These are phyloP conservation scores for Elaeidobius kamerunicus DNA, from an alignment of 2,888 invertebrate species.

Conservation along the genomic window DNA sequence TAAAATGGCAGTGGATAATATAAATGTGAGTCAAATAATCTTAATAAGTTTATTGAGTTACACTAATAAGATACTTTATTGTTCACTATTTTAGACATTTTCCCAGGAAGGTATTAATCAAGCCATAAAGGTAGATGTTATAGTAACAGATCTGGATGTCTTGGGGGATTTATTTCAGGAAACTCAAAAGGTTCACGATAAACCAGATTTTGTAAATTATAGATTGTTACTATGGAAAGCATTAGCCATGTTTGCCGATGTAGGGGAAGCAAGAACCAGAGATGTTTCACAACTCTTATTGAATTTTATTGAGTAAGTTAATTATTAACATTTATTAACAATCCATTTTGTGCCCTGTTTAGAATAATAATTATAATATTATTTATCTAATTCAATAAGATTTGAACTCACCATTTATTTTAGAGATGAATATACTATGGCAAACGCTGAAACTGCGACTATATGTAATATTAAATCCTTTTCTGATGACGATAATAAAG, in stretches of 20 bases:
- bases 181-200: constrained; percentile 50
- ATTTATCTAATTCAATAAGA: no score
- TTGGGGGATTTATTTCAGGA: constrained; percentile 41
- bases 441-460: constrained; percentile 56
- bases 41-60: no score
- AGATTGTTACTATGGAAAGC: constrained; percentile 79
- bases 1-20: constrained; percentile 52
- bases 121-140: constrained; percentile 22
- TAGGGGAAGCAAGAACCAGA: constrained; percentile 77
- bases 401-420: no score
- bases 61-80: no score
- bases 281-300: constrained; percentile 79
- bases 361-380: no score
- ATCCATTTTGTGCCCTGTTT: no score
- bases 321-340: no score
- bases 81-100: no score
- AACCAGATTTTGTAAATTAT: constrained; percentile 72
- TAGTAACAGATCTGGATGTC: constrained; percentile 36
- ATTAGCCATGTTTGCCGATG: constrained; percentile 68
- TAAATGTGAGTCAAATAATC: constrained; percentile 43
- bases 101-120: no score
- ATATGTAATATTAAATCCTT: constrained; percentile 56
- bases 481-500: constrained; percentile 43
- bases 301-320: constrained; percentile 65
- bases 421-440: constrained; percentile 57